Evolutionary conservation across 2,113 vertebrate species (phyloP), one percentile per base, ranked within the genome.

Genomic region (Onychostoma macrolepis): DNA sequence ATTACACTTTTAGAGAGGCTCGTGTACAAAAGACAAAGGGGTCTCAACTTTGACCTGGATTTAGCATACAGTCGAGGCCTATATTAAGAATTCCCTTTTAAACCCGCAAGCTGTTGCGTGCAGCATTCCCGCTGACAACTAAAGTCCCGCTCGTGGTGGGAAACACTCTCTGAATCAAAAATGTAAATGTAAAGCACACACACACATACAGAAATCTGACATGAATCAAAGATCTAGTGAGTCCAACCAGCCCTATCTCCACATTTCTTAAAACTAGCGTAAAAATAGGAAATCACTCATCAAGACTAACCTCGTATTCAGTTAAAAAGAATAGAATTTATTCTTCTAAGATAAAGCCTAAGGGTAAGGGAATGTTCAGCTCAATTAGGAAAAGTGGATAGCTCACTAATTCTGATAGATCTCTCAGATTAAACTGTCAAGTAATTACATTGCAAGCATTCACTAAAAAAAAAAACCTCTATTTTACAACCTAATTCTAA

Each of bases 361-460:
- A n/a, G 80, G 80, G 80, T 69, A 69, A 48, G 63, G 63, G 61
- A 69, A 69, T 50, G 61, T 67, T 81, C 61, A 69, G 80, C 63
- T 71, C 80, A 83, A 83, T 83, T 83, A 83, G 63, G 80, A 83
- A 83, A 83, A 83, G 63, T 69, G 80, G 80, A 83, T 48, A 83
- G 63, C 63, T 69, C 63, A 33, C 80, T 71, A 83, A 50, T 83
- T 83, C 80, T 71, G 80, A 83, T 71, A 48, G 63, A 83, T 83
- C 63, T 83, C 80, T 69, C 41, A 21, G 63, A 83, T 83, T 69
- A 48, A 83, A 83, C 33, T 69, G 63, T 83, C 63, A 33, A 69
- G 80, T 69, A 83, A 69, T 43, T 77, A 65, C 41, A 61, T 58
- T 38, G 67, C 65, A 10, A 61, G 43, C 67, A 75, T 58, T 85